These are phyloP conservation scores for Gila robusta DNA, from an alignment of 2,797 vertebrate species.

Conservation along the genomic window DNA sequence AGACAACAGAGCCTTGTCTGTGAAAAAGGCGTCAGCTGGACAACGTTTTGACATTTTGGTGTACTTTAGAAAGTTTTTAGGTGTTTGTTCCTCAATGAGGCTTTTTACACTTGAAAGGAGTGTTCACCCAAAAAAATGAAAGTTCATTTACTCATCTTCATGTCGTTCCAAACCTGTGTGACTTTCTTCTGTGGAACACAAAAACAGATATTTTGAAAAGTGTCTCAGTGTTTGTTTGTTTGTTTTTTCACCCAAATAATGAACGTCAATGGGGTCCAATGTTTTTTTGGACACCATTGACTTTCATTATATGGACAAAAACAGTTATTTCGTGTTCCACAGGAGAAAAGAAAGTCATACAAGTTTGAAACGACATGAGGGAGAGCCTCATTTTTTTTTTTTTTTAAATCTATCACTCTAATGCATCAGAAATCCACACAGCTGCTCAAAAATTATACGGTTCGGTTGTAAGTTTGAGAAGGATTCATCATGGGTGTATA, in stretches of 20 bases:
- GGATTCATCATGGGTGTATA: slow-evolving; percentile 43
- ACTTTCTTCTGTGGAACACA: not conserved
- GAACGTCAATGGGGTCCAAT: no score
- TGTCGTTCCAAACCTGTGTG: not conserved
- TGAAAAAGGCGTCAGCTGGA: slow-evolving; percentile 28
- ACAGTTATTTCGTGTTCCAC: not conserved
- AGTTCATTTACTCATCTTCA: no score
- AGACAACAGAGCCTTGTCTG: slow-evolving; percentile 33
- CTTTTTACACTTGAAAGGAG: not conserved
- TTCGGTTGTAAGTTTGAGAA: not conserved
- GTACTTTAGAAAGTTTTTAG: not conserved
- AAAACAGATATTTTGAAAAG: not conserved
- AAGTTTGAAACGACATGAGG: not conserved
- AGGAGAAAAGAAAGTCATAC: not conserved
- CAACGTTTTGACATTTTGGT: not conserved
- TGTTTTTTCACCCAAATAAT: no score
- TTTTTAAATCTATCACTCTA: not conserved
- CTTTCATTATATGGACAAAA: not conserved
- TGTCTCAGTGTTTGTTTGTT: not conserved
- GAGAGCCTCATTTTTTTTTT: not conserved
- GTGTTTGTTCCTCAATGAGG: slow-evolving; percentile 4
- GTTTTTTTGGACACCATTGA: not conserved
- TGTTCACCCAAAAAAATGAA: not conserved
- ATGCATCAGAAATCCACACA: not conserved
- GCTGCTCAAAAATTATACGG: not conserved